phyloP scores from a whole-genome alignment of 2,797 vertebrate genomes.

The Bufotes viridis region DNA sequence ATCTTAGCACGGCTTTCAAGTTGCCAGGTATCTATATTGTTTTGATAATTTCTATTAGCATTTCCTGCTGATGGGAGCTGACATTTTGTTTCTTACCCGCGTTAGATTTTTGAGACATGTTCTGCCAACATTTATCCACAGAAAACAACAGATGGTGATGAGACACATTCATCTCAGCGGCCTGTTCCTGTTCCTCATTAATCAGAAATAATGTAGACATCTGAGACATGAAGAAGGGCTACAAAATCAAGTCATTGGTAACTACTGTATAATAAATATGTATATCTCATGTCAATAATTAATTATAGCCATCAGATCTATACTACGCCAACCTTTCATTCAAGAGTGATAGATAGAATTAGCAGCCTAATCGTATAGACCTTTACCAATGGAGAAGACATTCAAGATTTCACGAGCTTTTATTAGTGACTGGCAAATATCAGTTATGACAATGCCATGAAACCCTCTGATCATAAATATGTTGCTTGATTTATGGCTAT shows the following conservation, averaged over 20 bases:
- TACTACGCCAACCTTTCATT: not conserved
- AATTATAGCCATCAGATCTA: constrained; percentile 1
- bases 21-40: constrained; percentile 59
- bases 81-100: constrained; percentile 8
- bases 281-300: not conserved
- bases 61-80: constrained; percentile 21
- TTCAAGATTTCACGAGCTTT: not conserved
- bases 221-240: constrained; percentile 31
- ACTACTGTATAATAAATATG: not conserved
- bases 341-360: not conserved
- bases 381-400: not conserved
- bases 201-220: constrained; percentile 49
- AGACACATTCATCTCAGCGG: constrained; percentile 35
- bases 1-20: not conserved
- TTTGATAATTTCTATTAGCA: constrained; percentile 51
- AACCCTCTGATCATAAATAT: too few species aligned
- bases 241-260: constrained; percentile 17
- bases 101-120: constrained; percentile 26
- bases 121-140: not conserved
- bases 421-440: constrained; percentile 18
- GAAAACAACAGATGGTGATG: constrained; percentile 43
- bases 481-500: too few species aligned
- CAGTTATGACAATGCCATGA: not conserved
- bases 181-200: constrained; percentile 26
- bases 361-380: not conserved